phyloP scores from a whole-genome alignment of 2,888 invertebrate species.

The Plemyria rubiginata region DNA sequence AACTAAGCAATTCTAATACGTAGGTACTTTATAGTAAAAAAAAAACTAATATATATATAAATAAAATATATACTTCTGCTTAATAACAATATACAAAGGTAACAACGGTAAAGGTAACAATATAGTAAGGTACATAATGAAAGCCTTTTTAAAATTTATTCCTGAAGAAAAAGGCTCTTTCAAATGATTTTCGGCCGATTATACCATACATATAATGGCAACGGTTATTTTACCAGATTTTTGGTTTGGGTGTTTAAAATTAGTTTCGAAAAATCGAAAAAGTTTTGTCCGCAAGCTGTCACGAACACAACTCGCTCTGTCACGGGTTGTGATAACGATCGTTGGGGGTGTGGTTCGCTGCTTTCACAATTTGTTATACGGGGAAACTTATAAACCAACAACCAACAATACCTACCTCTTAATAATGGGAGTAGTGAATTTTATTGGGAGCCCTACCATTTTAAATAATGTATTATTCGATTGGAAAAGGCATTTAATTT shows the following conservation, averaged over 20 bases:
- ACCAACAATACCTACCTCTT: background rate
- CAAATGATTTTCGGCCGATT: background rate
- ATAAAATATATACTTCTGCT: too few relatives aligned
- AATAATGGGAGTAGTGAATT: background rate
- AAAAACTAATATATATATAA: too few relatives aligned
- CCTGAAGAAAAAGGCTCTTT: too few relatives aligned
- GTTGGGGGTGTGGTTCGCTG: background rate
- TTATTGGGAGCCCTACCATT: background rate
- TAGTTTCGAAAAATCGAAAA: background rate
- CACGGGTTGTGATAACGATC: conserved; percentile 5
- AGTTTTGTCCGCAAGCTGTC: conserved; percentile 1
- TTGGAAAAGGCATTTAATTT: too few relatives aligned
- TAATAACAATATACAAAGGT: too few relatives aligned
- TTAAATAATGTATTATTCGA: too few relatives aligned
- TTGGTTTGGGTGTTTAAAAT: background rate
- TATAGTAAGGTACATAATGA: too few relatives aligned
- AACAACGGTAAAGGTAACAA: too few relatives aligned
- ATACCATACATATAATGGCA: background rate
- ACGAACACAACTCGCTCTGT: conserved; percentile 5
- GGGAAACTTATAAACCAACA: background rate
- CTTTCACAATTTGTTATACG: background rate
- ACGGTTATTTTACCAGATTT: background rate
- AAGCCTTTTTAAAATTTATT: too few relatives aligned
- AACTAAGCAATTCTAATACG: too few relatives aligned
- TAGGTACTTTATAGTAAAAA: too few relatives aligned